These are phyloP conservation scores for Taurulus bubalis DNA, from an alignment of 2,113 vertebrate genomes.

Conservation along the genomic window DNA sequence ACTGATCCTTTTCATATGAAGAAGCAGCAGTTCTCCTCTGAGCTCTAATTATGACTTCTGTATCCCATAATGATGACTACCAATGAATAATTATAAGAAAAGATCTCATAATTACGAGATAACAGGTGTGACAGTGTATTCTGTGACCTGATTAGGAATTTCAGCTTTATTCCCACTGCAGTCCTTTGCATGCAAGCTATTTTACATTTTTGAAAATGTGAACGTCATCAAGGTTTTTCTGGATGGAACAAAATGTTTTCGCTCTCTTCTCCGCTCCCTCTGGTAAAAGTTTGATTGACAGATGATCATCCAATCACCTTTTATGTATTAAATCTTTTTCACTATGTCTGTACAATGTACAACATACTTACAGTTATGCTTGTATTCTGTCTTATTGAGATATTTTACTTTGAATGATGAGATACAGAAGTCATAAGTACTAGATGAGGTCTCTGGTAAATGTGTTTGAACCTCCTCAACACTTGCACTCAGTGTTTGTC, in stretches of 20 bases:
- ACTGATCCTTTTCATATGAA: background rate
- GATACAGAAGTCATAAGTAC: no score
- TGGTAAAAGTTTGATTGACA: no score
- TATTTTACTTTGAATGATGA: background rate
- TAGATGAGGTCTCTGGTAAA: background rate
- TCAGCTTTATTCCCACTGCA: background rate
- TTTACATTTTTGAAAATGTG: no score
- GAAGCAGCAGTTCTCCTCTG: background rate
- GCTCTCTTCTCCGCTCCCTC: no score
- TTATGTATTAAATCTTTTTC: no score
- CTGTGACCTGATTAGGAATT: background rate
- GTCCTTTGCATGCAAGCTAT: background rate
- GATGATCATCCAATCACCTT: no score
- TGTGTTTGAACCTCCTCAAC: background rate
- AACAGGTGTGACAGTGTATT: conserved; percentile 5
- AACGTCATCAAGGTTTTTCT: no score
- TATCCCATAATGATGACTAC: background rate
- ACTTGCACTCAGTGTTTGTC: background rate
- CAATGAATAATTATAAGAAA: background rate
- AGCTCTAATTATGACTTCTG: background rate
- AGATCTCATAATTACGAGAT: background rate
- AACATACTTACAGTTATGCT: no score
- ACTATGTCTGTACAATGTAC: no score
- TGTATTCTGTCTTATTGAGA: background rate
- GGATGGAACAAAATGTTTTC: no score